Conservation (phyloP, 1,140 invertebrate genomes). For the Elysia chlorotica region DNA sequence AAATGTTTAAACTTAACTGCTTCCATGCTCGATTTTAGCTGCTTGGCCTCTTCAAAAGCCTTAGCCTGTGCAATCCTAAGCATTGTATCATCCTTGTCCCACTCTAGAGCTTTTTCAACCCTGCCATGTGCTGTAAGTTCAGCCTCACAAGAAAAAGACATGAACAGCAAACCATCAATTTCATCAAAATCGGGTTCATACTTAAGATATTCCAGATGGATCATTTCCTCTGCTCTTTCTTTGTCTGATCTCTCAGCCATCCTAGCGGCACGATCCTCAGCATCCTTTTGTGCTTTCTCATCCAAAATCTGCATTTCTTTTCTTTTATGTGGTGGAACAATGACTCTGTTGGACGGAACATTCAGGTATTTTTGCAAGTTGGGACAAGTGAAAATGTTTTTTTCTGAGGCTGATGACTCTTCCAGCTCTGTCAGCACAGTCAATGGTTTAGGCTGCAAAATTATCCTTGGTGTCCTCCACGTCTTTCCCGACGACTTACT, state of each 20-base stretch:
- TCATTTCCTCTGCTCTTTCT: constrained; percentile 9
- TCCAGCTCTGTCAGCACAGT: constrained; percentile 16
- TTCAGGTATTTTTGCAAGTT: constrained; percentile 23
- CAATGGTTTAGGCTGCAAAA: constrained; percentile 12
- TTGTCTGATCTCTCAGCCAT: background rate
- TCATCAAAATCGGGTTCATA: constrained; percentile 55
- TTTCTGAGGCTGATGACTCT: background rate
- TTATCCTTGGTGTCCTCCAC: constrained; percentile 4
- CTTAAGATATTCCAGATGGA: constrained; percentile 19
- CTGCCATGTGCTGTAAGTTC: constrained; percentile 45
- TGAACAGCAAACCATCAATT: constrained; percentile 51
- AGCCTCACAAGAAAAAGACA: constrained; percentile 49
- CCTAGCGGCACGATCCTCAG: constrained; percentile 24
- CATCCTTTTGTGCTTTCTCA: constrained; percentile 34
- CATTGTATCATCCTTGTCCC: constrained; percentile 31
- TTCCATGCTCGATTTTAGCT: constrained; percentile 8
- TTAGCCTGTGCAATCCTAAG: constrained; percentile 29
- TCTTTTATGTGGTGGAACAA: constrained; percentile 24
- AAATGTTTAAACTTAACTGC: constrained; percentile 38
- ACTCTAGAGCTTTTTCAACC: constrained; percentile 45
- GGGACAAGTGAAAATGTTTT: constrained; percentile 15
- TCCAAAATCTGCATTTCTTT: constrained; percentile 28
- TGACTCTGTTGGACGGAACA: constrained; percentile 24
- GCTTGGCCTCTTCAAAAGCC: constrained; percentile 29
- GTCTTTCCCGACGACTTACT: constrained; percentile 14